Evolutionary conservation across 2,113 vertebrate species (phyloP), one percentile per base, ranked within the genome.

Genomic region (Cyanistes caeruleus): DNA sequence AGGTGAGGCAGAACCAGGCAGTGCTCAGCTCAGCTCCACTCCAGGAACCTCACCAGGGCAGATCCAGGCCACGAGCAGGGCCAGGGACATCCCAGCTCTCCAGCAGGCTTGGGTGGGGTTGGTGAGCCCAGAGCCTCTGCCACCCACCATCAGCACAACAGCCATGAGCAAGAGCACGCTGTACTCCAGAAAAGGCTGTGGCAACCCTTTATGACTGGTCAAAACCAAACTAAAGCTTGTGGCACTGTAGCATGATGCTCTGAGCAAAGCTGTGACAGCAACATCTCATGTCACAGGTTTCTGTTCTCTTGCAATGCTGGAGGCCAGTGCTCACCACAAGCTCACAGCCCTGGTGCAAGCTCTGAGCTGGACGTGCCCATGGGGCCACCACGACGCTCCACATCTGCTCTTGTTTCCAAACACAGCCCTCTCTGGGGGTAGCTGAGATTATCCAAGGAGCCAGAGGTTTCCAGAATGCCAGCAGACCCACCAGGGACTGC

Each of bases 251-350:
- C 30, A 25, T 3, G 17, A 31, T 6, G n/a, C 59, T 49, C 44
- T 52, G 23, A 53, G 37, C 43, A 73, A 76, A 58, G 19, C 30
- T 25, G 43, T 3, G 35, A 81, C 52, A 84, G 37, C 3, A 16
- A 20, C 51, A 55, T 24, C 28, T 25, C 2, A 12, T 5, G 2
- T 23, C 16, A 31, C 22, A 20, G 35, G 17, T 13, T 74, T 43
- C 30, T 56, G 8, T 15, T 49, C 35, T 30, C 52, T 33, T n/a
- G 9, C 41, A 41, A 5, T 0, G 0, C 0, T 41, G 63, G 78
- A 55, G 53, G 52, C 31, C 55, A 65, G 84, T 37, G 33, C 18
- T 11, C 28, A 13, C 9, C 43, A 13, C 0, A 1, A 35, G 18
- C 15, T 48, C 1, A 0, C 28, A 33, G 53, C 35, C 67, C 55